These are phyloP conservation scores for Psylliodes chrysocephalus DNA, from an alignment of 2,888 invertebrate genomes.

Conservation along the genomic window DNA sequence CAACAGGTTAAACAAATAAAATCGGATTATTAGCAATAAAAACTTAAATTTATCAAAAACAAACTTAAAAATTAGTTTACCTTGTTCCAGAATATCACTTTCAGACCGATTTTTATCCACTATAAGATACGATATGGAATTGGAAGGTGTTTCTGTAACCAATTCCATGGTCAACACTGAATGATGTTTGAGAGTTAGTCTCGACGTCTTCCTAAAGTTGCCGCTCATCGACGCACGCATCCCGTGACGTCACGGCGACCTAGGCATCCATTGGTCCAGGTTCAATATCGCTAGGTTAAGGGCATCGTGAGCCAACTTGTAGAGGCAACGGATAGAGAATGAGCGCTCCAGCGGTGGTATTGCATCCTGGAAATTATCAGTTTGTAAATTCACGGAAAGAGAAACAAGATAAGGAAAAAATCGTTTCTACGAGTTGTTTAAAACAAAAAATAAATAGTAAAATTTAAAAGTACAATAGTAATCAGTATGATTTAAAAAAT, in stretches of 20 bases:
- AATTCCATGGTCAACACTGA: slow-evolving; percentile 48
- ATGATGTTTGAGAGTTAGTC: slow-evolving; percentile 31
- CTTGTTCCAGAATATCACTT: slow-evolving; percentile 38
- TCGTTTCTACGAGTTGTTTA: too few relatives aligned
- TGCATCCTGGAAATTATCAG: too few relatives aligned
- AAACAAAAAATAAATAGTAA: too few relatives aligned
- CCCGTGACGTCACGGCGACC: slow-evolving; percentile 71
- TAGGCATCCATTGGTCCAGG: slow-evolving; percentile 63
- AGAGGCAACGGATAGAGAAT: background rate
- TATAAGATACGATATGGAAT: slow-evolving; percentile 39
- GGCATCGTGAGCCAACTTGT: slow-evolving; percentile 46
- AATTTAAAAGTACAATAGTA: too few relatives aligned
- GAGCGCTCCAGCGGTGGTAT: background rate
- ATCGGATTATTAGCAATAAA: too few relatives aligned
- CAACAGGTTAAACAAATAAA: too few relatives aligned
- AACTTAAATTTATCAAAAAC: too few relatives aligned
- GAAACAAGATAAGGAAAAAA: too few relatives aligned
- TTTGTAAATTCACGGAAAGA: too few relatives aligned
- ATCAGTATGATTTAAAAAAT: too few relatives aligned
- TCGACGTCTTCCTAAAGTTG: slow-evolving; percentile 49
- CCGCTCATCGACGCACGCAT: slow-evolving; percentile 58
- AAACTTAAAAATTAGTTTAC: slow-evolving; percentile 16
- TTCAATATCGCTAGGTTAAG: slow-evolving; percentile 63
- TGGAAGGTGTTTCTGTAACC: slow-evolving; percentile 43
- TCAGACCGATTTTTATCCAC: slow-evolving; percentile 40